phyloP scores from a whole-genome alignment of 1,140 invertebrate species.

The Drosophila willistoni region DNA sequence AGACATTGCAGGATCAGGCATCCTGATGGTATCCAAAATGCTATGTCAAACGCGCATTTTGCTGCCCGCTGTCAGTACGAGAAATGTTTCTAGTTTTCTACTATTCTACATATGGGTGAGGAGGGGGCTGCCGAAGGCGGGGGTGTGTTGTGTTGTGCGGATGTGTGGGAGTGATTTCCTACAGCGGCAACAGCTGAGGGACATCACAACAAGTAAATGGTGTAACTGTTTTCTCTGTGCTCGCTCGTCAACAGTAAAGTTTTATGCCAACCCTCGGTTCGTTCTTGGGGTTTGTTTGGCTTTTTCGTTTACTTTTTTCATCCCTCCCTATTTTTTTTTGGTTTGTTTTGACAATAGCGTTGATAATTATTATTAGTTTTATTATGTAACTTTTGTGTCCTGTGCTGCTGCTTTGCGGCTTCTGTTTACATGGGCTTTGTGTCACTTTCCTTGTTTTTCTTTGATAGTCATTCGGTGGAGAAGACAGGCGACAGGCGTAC shows the following conservation, averaged over 20 bases:
- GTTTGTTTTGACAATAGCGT: slow-evolving; percentile 68
- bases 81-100: slow-evolving; percentile 18
- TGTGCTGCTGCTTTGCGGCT: slow-evolving; percentile 27
- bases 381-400: slow-evolving; percentile 74
- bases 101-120: background rate
- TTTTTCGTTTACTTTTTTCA: slow-evolving; percentile 35
- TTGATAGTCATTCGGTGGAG: background rate
- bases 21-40: slow-evolving; percentile 49
- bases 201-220: slow-evolving; percentile 40
- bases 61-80: slow-evolving; percentile 31
- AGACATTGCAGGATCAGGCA: slow-evolving; percentile 40
- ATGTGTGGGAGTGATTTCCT: slow-evolving; percentile 27
- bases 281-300: slow-evolving; percentile 19
- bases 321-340: slow-evolving; percentile 35
- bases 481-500: background rate
- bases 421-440: slow-evolving; percentile 56
- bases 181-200: slow-evolving; percentile 33
- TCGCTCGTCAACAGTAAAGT: slow-evolving; percentile 24
- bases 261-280: slow-evolving; percentile 20
- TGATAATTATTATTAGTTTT: slow-evolving; percentile 80
- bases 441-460: slow-evolving; percentile 20
- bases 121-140: too few species aligned
- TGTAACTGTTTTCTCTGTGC: slow-evolving; percentile 43
- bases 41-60: slow-evolving; percentile 60
- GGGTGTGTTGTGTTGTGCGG: slow-evolving; percentile 1